Conservation (phyloP, 2,113 vertebrate species). For the Antigone vipio region DNA sequence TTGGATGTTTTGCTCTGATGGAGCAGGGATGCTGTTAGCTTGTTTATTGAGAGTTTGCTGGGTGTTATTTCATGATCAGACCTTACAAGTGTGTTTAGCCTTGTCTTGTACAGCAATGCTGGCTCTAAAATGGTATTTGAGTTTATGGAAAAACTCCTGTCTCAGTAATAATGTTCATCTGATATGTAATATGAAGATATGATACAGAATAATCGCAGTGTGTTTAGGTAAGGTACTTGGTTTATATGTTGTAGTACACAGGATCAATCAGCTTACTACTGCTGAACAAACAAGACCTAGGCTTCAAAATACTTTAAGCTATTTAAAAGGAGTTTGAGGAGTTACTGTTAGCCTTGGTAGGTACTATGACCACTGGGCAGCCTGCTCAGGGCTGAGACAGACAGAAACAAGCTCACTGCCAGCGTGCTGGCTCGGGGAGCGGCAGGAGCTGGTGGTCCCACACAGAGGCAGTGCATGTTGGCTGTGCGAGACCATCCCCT, state of each 20-base stretch:
- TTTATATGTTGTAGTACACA: background rate
- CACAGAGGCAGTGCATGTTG: fast-evolving
- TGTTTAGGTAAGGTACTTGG: background rate
- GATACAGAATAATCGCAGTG: background rate
- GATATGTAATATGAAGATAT: background rate
- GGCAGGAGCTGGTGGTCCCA: background rate
- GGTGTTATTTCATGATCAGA: background rate
- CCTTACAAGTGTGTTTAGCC: background rate
- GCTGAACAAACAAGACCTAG: background rate
- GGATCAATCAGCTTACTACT: background rate
- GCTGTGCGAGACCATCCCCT: background rate
- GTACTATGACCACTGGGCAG: background rate
- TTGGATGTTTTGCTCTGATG: background rate
- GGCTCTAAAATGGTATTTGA: background rate
- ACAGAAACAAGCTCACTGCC: background rate
- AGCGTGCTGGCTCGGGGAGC: background rate
- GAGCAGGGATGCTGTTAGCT: background rate
- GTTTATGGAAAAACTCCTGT: background rate
- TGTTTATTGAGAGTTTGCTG: background rate
- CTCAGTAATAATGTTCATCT: background rate
- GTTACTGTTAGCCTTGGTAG: background rate
- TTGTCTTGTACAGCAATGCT: background rate
- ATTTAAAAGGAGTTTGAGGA: background rate
- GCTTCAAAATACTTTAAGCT: background rate
- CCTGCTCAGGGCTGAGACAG: background rate